These are phyloP conservation scores for Falco naumanni DNA, from an alignment of 2,797 vertebrate species.

Conservation along the genomic window DNA sequence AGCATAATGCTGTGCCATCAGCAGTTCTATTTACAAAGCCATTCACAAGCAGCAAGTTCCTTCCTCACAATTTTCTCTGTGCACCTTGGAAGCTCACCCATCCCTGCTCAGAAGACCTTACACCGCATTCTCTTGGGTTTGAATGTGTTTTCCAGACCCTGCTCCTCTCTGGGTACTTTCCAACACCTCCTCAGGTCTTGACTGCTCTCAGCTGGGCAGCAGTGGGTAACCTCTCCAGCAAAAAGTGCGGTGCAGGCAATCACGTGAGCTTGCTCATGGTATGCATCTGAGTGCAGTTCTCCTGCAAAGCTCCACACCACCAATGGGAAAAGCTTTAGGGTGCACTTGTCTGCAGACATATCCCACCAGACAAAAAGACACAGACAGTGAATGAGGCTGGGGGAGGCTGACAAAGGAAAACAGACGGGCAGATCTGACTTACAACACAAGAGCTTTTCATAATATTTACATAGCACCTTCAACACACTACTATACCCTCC, in stretches of 20 bases:
- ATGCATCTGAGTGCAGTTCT: not conserved
- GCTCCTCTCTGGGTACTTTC: not conserved
- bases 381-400: not conserved
- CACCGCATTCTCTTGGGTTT: not conserved
- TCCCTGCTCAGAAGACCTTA: not conserved
- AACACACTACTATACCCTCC: not conserved
- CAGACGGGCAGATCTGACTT: not conserved
- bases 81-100: rapidly evolving
- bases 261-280: not conserved
- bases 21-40: not conserved
- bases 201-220: not conserved
- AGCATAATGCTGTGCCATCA: not conserved
- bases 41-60: not conserved
- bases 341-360: not conserved
- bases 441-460: not conserved
- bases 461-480: not conserved
- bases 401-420: not conserved
- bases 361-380: not conserved
- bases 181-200: not conserved
- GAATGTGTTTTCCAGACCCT: not conserved
- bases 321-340: not conserved
- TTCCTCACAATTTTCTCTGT: not conserved
- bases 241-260: not conserved
- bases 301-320: not conserved
- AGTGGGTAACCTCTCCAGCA: not conserved